A percentile compares a stretch with the other conserved stretches of the same genome.
Evolutionary conservation across 2,888 invertebrate species (phyloP).

Genomic region (Mechanitis mazaeus): DNA sequence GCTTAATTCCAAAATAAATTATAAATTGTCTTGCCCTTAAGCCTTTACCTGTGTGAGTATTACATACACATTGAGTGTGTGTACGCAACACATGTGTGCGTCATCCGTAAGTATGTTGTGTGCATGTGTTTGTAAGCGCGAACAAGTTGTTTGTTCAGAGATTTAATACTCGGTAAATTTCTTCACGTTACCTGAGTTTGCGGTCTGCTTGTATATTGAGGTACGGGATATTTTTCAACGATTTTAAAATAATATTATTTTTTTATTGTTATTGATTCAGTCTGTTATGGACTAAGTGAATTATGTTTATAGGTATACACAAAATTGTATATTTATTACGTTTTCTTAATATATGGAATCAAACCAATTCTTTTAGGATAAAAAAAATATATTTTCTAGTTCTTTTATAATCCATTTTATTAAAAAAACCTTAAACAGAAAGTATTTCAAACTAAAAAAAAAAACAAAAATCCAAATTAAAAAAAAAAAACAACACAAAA

Average conservation of each 20-base stretch:
- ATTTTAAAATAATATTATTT: slow-evolving; percentile 12
- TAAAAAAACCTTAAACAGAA: too few species aligned
- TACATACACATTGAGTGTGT: slow-evolving; percentile 6
- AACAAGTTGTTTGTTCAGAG: slow-evolving; percentile 76
- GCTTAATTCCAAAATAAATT: neutral
- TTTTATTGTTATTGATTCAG: neutral
- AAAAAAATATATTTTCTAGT: too few species aligned
- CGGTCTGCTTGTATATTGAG: slow-evolving; percentile 37
- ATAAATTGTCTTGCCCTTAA: slow-evolving; percentile 11
- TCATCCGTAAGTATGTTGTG: slow-evolving; percentile 16
- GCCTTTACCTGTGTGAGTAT: slow-evolving; percentile 17
- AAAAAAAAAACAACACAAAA: slow-evolving; percentile 30
- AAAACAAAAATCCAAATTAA: too few species aligned
- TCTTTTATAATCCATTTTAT: too few species aligned
- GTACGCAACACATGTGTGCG: slow-evolving; percentile 12
- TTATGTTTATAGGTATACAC: too few species aligned
- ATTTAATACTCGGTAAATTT: slow-evolving; percentile 75
- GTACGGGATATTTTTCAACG: slow-evolving; percentile 35
- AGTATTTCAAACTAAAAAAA: too few species aligned
- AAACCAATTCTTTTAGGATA: too few species aligned
- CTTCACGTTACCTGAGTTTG: slow-evolving; percentile 65
- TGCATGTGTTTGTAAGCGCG: slow-evolving; percentile 59
- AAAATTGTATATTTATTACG: too few species aligned
- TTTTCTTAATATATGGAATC: too few species aligned
- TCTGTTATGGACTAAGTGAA: neutral